Percentiles rank a stretch among this genome's conserved stretches.
phyloP scores from a whole-genome alignment of 1,140 invertebrate genomes.

The Alviniconcha marisindica region DNA sequence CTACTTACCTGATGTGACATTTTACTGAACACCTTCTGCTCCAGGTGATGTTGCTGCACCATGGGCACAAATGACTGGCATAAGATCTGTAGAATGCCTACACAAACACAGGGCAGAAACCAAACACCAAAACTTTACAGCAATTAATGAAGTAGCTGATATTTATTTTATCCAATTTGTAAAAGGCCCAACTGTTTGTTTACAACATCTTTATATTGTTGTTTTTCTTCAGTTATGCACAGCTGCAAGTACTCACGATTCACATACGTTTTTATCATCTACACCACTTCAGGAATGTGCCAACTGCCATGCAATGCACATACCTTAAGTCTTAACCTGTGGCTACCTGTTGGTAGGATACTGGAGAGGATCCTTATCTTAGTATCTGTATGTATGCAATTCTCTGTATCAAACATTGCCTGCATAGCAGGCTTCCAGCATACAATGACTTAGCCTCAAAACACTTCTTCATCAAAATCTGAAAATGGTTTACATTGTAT shows the following conservation, averaged over 20 bases:
- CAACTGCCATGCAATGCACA: too few relatives aligned
- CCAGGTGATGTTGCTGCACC: slow-evolving; percentile 44
- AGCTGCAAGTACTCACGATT: neutral
- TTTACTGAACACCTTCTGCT: slow-evolving; percentile 46
- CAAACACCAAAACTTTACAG: neutral
- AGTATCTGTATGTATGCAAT: too few relatives aligned
- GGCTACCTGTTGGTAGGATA: too few relatives aligned
- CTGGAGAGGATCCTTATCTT: too few relatives aligned
- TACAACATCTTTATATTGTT: neutral
- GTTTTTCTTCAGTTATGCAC: too few relatives aligned
- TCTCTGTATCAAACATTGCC: too few relatives aligned
- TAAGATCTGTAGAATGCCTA: slow-evolving; percentile 53
- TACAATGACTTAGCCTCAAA: too few relatives aligned
- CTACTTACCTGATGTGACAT: slow-evolving; percentile 42
- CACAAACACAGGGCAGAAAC: slow-evolving; percentile 11
- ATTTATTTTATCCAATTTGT: too few relatives aligned
- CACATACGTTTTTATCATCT: neutral
- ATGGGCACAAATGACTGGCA: slow-evolving; percentile 53
- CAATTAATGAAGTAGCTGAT: neutral
- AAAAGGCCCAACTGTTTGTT: too few relatives aligned
- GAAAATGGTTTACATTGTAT: neutral
- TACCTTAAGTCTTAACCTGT: too few relatives aligned
- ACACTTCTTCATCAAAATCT: neutral
- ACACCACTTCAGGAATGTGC: too few relatives aligned
- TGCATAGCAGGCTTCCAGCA: too few relatives aligned